Evolutionary conservation across 2,797 vertebrate genomes (phyloP), one percentile per base, ranked within the genome.

Genomic region (Psittacula echo): DNA sequence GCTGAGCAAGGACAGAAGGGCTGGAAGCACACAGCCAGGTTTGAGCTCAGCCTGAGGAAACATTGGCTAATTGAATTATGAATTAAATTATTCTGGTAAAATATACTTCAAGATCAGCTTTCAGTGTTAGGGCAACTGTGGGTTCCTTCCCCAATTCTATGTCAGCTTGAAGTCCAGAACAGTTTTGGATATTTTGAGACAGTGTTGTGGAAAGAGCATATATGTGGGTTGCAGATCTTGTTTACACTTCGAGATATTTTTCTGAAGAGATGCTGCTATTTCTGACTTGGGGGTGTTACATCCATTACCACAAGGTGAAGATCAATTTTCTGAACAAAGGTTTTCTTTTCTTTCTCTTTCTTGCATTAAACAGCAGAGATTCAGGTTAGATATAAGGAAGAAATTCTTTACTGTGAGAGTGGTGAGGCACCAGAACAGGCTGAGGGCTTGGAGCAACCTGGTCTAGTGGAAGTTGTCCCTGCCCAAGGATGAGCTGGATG

Each of bases 261-360:
- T 41, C 37, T 62, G 7, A 39, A 74, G 27, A 39, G 23, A 7
- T 56, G 17, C 3, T 74, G 9, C 45, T 42, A 12, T 39, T 51
- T 79, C 44, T 48, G 5, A 9, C 16, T 17, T 23, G 11, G 4
- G 7, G 4, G 6, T 53, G 4, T 41, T 41, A 34, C 2, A 3
- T 56, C 30, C 18, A 8, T 75, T 47, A 65, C 18, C 27, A 30
- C 19, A 50, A 67, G 11, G 5, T 16, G 10, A 37, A 65, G 17
- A 71, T 16, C 24, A 51, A 10, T 62, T 73, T 53, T 62, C 19
- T 0, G 0, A 70, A 58, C 5, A 44, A 1, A n/a, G 3, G 14
- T 66, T 70, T 62, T 16, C 16, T 68, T 23, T 66, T 53, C 16
- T n/a, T 75, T 62, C 34, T 61, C 19, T 61, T 41, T 41, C 60